A percentile compares a stretch with the other conserved stretches of the same genome.
phyloP scores from a whole-genome alignment of 30 jellyfish, hydroid and myxozoan genomes.

The Phacellophora camtschatica region DNA sequence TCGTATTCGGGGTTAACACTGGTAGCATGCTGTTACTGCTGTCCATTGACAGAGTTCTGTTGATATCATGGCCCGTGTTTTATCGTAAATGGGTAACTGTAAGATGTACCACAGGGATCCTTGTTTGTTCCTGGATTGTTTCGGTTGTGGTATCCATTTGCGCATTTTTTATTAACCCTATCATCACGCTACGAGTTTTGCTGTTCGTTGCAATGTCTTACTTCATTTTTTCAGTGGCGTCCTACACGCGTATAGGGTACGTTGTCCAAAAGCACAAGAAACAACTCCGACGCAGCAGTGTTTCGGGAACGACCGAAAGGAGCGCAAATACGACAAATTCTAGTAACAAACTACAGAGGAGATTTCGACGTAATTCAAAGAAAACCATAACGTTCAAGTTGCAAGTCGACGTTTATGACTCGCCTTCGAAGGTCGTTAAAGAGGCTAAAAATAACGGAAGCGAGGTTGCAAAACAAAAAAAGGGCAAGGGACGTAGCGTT shows the following conservation, averaged over 20 bases:
- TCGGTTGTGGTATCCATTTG: neutral
- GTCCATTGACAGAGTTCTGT: slow-evolving; percentile 36
- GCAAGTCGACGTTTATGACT: slow-evolving; percentile 33
- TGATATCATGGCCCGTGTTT: slow-evolving; percentile 34
- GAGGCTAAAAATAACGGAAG: too few relatives aligned
- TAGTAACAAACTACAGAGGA: neutral
- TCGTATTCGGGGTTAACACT: slow-evolving; percentile 38
- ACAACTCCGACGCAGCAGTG: neutral
- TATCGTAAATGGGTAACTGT: slow-evolving; percentile 33
- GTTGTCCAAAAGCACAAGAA: slow-evolving; percentile 16
- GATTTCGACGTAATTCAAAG: neutral
- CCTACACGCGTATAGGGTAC: slow-evolving; percentile 12
- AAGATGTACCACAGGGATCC: neutral
- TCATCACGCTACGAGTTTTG: neutral
- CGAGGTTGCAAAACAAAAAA: too few relatives aligned
- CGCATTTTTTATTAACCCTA: slow-evolving; percentile 6
- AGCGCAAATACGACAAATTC: neutral
- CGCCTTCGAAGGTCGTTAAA: too few relatives aligned
- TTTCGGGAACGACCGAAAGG: neutral
- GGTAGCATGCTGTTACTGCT: slow-evolving; percentile 29
- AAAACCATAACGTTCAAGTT: slow-evolving; percentile 29
- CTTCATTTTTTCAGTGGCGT: neutral
- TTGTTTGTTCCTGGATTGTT: slow-evolving; percentile 24
- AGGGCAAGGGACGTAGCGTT: neutral
- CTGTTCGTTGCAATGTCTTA: slow-evolving; percentile 20